Percentiles rank a stretch among this genome's conserved stretches.
phyloP scores from a whole-genome alignment of 2,888 invertebrate genomes.

The Saturnia pavonia region DNA sequence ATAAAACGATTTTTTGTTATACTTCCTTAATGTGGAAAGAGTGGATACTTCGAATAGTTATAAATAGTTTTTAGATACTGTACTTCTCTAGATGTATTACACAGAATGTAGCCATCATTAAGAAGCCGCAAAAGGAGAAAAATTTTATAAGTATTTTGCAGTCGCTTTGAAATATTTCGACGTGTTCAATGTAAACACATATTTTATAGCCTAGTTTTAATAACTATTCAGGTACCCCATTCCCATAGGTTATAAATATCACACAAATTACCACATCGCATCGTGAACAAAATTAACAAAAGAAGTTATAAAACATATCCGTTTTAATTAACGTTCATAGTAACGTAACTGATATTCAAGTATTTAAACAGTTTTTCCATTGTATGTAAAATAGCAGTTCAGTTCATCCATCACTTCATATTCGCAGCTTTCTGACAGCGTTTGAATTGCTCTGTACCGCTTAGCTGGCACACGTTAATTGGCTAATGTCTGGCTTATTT shows the following conservation, averaged over 20 bases:
- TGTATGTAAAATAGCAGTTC: constrained; percentile 74
- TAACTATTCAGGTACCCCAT: constrained; percentile 38
- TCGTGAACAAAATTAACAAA: constrained; percentile 63
- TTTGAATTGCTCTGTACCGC: constrained; percentile 54
- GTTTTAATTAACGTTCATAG: constrained; percentile 77
- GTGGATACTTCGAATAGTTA: background rate
- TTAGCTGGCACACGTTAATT: constrained; percentile 42
- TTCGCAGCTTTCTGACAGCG: constrained; percentile 64
- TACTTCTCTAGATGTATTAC: constrained; percentile 4
- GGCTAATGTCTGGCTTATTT: constrained; percentile 14
- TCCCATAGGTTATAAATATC: constrained; percentile 55
- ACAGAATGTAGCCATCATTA: constrained; percentile 19
- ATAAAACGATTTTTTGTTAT: constrained; percentile 31
- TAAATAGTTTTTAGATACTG: constrained; percentile 10
- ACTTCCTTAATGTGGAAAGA: constrained; percentile 12
- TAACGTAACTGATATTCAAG: constrained; percentile 61
- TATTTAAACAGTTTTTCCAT: constrained; percentile 70
- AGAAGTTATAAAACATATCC: constrained; percentile 65
- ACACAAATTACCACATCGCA: constrained; percentile 51
- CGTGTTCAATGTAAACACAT: constrained; percentile 2
- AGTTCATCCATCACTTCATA: constrained; percentile 78
- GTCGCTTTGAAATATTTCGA: background rate
- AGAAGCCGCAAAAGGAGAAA: constrained; percentile 3
- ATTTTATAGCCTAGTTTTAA: constrained; percentile 26
- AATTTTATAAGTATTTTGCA: background rate